phyloP scores from a whole-genome alignment of 2,888 invertebrate species.

The Thysanoteuthis rhombus region DNA sequence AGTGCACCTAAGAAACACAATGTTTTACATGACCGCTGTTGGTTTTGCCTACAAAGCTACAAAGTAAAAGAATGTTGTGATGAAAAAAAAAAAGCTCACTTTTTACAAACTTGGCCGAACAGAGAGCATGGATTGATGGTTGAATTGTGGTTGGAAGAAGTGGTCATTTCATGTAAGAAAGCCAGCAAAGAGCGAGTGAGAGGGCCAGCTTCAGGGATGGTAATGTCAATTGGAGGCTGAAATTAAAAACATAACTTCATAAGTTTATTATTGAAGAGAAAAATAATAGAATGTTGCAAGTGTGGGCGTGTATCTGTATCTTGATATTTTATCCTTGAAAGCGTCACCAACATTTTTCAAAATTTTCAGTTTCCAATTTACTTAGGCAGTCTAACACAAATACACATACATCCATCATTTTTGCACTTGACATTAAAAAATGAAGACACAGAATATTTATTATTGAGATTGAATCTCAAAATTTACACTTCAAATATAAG shows the following conservation, averaged over 20 bases:
- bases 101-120: constrained; percentile 68
- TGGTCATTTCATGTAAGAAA: constrained; percentile 68
- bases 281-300: background rate
- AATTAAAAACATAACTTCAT: constrained; percentile 37
- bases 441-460: no score
- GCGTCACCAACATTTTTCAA: no score
- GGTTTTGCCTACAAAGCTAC: background rate
- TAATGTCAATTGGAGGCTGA: constrained; percentile 63
- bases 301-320: no score
- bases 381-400: background rate
- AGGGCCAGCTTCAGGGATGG: constrained; percentile 63
- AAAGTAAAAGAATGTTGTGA: background rate
- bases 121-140: constrained; percentile 66
- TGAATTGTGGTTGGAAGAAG: constrained; percentile 52
- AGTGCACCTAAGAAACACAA: no score
- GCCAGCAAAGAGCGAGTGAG: constrained; percentile 65
- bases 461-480: no score
- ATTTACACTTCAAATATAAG: no score
- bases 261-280: background rate
- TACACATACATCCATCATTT: no score
- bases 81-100: constrained; percentile 50
- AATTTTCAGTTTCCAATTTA: background rate
- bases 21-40: no score
- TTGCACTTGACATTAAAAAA: no score
- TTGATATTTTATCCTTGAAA: background rate